Base-by-base conservation (phyloP, 2,113 vertebrate genomes). In the Vireo altiloquus region DNA sequence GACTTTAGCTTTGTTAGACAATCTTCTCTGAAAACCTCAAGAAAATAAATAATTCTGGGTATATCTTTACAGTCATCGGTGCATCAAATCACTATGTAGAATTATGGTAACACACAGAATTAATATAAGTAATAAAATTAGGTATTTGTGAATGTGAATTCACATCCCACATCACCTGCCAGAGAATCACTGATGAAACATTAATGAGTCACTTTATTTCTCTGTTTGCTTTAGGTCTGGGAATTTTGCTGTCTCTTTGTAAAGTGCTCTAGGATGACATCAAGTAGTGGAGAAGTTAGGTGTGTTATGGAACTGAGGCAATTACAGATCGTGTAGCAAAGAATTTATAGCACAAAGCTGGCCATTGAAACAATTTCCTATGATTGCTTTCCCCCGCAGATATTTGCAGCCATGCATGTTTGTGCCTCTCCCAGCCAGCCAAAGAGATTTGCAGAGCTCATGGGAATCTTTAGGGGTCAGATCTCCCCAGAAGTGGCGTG, bases 141-240 rank as follows among this genome's bases (percentile, higher is more conserved):
- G 35, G 6, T 37, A 69, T 89, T 94, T 89, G 35, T 70, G 64
- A 83, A 80, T 78, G 33, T 23, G 84, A 87, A 80, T 77, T 90
- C 64, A 60, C 53, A 75, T 61, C 49, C 27, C 42, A 59, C 37
- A 81, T 86, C 72, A 94, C 40, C 80, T 49, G 56, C 65, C 3
- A 22, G 40, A 83, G 76, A 78, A 83, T 64, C 61, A 71, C 56
- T 76, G 69, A 71, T 25, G 80, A 96, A 94, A 82, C n/a, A 52
- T 12, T 49, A 74, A 80, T 88, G 88, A 96, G 66, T 94, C 93
- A 86, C 49, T 88, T 82, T 50, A 61, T 89, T 94, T 82, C n/a
- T 94, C 66, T 93, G 82, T 95, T 93, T 95, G 84, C 47, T 92
- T 94, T 92, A 78, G 72, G 89, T 83, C 72, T 89, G 82, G 72